Percentiles rank a stretch among this genome's conserved stretches.
These are phyloP conservation scores for Brassicogethes aeneus DNA, from an alignment of 2,888 invertebrate genomes.

Conservation along the genomic window DNA sequence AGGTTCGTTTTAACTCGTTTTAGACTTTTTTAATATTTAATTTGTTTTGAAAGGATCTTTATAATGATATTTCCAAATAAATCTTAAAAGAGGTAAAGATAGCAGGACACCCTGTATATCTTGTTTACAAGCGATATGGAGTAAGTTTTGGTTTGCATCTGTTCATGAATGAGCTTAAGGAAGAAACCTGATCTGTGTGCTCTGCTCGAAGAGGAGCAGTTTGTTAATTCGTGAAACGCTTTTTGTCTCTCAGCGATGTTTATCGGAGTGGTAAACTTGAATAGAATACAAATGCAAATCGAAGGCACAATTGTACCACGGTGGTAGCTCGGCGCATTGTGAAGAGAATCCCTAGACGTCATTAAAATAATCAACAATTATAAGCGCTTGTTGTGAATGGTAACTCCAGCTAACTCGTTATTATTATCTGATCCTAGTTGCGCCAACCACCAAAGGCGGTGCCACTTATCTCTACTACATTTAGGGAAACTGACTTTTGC, in stretches of 20 bases:
- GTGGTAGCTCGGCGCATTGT: conserved; percentile 39
- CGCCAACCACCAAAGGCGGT: conserved; percentile 26
- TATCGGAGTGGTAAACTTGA: conserved; percentile 37
- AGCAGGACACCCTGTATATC: too few species aligned
- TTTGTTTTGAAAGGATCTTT: too few species aligned
- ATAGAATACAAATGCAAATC: conserved; percentile 43
- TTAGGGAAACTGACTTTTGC: conserved; percentile 23
- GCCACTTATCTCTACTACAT: conserved; percentile 26
- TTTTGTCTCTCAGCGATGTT: conserved; percentile 35
- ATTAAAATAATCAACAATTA: conserved; percentile 43
- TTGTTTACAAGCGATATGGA: too few species aligned
- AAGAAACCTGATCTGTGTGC: neutral
- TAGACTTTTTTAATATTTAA: too few species aligned
- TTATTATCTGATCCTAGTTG: conserved; percentile 32
- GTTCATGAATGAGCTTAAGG: too few species aligned
- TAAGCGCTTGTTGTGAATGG: conserved; percentile 29
- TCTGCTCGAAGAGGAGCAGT: conserved; percentile 10
- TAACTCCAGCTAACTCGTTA: conserved; percentile 24
- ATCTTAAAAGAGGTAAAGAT: too few species aligned
- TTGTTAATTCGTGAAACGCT: conserved; percentile 39
- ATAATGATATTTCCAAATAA: too few species aligned
- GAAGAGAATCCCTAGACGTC: conserved; percentile 32
- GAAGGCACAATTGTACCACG: conserved; percentile 40
- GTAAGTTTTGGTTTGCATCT: too few species aligned
- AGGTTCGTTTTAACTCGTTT: too few species aligned